Percentiles rank a stretch among this genome's conserved stretches.
These are phyloP conservation scores for Triplophysa dalaica DNA, from an alignment of 2,113 vertebrate species.

Conservation along the genomic window DNA sequence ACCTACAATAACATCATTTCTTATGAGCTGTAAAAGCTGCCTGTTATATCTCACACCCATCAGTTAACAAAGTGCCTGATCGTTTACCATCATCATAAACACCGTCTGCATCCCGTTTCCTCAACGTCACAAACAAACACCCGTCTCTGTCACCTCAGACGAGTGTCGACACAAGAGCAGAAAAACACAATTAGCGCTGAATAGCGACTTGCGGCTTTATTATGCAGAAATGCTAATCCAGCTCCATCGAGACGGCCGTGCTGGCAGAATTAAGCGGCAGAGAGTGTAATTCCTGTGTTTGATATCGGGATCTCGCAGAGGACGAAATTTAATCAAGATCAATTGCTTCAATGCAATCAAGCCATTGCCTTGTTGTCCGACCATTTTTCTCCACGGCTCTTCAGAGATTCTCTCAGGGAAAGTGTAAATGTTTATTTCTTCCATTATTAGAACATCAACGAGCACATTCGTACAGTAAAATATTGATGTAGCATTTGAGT, in stretches of 20 bases:
- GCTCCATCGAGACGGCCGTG: constrained; percentile 33
- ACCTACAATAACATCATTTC: too few species aligned
- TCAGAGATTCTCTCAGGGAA: not conserved
- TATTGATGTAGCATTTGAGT: not conserved
- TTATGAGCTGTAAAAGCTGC: not conserved
- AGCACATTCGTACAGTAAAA: constrained; percentile 1
- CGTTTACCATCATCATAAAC: constrained; percentile 2
- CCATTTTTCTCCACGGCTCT: constrained; percentile 22
- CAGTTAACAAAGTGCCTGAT: not conserved
- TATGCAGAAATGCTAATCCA: constrained; percentile 53
- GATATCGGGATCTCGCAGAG: constrained; percentile 49
- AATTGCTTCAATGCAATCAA: constrained; percentile 40
- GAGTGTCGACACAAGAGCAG: constrained; percentile 2
- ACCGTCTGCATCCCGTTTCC: constrained; percentile 18
- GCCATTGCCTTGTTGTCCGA: constrained; percentile 34
- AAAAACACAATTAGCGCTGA: constrained; percentile 51
- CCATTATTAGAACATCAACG: not conserved
- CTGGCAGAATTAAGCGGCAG: constrained; percentile 46
- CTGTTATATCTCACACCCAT: not conserved
- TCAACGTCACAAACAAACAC: constrained; percentile 36
- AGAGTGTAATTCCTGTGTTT: constrained; percentile 51
- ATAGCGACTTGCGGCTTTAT: constrained; percentile 25
- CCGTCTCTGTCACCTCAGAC: constrained; percentile 29
- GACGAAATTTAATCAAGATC: constrained; percentile 50
- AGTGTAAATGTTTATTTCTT: not conserved